Evolutionary conservation across 2,888 invertebrate genomes (phyloP).

Genomic region (Ptycholaimellus sp.): DNA sequence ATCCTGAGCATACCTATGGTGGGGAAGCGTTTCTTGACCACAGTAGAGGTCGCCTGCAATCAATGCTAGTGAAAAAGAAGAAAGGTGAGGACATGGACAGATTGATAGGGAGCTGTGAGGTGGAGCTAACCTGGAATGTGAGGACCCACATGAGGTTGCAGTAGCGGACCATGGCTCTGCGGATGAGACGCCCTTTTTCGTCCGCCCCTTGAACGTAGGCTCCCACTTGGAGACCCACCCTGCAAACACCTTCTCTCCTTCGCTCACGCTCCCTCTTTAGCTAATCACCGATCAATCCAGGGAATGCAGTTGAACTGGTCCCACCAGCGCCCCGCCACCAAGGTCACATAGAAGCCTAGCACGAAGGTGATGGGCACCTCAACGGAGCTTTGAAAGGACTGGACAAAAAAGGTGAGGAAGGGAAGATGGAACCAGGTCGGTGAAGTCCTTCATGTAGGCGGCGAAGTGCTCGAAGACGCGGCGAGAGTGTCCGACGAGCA

Average conservation of each 20-base stretch:
- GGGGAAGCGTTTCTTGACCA: conserved; percentile 23
- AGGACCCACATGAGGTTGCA: conserved; percentile 9
- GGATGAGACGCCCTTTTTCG: conserved; percentile 11
- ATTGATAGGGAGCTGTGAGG: too few species aligned
- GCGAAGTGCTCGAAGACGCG: conserved; percentile 36
- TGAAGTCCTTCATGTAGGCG: conserved; percentile 36
- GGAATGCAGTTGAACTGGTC: conserved; percentile 38
- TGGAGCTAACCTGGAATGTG: conserved; percentile 12
- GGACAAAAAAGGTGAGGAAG: too few species aligned
- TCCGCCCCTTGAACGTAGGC: conserved; percentile 11
- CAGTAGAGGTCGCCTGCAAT: conserved; percentile 27
- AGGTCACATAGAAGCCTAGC: conserved; percentile 39
- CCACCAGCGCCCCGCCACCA: conserved; percentile 39
- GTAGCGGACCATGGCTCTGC: conserved; percentile 10
- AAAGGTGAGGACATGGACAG: too few species aligned
- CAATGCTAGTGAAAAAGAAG: too few species aligned
- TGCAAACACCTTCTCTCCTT: too few species aligned
- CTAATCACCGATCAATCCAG: conserved; percentile 41
- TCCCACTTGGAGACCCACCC: conserved; percentile 10
- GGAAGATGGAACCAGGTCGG: conserved; percentile 36
- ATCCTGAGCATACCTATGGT: too few species aligned
- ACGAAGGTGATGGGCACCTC: conserved; percentile 39
- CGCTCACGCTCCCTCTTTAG: too few species aligned
- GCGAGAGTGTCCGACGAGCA: conserved; percentile 16
- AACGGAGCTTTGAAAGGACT: too few species aligned